Percentiles rank a stretch among this genome's conserved stretches.
Conservation (phyloP, 2,113 vertebrate genomes). For the Beaufortia kweichowensis region DNA sequence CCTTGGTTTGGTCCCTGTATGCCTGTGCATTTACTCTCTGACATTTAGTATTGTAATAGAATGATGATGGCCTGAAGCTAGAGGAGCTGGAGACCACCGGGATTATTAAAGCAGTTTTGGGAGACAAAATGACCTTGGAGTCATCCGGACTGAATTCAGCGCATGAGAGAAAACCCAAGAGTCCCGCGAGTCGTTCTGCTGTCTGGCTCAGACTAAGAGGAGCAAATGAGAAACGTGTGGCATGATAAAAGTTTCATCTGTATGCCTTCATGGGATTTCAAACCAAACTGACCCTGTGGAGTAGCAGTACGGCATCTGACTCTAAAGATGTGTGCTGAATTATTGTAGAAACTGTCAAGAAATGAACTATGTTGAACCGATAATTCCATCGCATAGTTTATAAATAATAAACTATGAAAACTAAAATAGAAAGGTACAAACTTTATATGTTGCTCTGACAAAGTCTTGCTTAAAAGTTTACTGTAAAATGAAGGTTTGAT, state of each 20-base stretch:
- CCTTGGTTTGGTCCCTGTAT: background rate
- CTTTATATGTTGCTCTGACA: no score
- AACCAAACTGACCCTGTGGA: background rate
- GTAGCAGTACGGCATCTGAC: background rate
- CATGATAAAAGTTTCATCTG: constrained; percentile 6
- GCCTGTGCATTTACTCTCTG: background rate
- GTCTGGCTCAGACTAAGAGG: background rate
- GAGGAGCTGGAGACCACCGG: background rate
- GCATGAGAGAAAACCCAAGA: background rate
- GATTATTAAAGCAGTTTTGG: constrained; percentile 7
- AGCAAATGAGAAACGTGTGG: background rate
- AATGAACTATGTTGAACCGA: no score
- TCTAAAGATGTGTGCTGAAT: no score
- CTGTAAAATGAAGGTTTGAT: no score
- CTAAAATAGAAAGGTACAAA: no score
- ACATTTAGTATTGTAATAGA: background rate
- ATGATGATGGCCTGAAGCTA: constrained; percentile 20
- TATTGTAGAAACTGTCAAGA: no score
- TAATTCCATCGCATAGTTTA: no score
- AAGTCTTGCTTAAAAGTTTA: no score
- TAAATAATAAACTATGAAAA: no score
- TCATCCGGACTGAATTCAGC: background rate
- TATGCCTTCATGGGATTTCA: no score
- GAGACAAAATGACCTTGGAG: constrained; percentile 11
- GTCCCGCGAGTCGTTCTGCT: background rate